phyloP scores from a whole-genome alignment of 2,797 vertebrate genomes.

The Garrulus glandarius region DNA sequence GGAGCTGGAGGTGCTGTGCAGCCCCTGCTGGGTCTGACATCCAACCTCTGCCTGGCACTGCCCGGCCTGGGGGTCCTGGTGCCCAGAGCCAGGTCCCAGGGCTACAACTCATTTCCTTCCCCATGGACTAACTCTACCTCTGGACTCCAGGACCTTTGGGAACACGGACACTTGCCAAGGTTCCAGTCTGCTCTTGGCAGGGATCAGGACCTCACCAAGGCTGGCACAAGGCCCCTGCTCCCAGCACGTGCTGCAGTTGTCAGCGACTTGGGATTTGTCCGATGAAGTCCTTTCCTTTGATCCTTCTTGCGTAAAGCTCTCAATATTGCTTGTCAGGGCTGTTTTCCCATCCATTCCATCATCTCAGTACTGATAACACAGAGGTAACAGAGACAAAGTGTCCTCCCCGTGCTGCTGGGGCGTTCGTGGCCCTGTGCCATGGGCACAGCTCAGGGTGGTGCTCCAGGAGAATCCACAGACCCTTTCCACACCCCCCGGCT shows the following conservation, averaged over 20 bases:
- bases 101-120: rapidly evolving
- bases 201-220: background rate
- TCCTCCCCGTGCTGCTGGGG: rapidly evolving
- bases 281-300: background rate
- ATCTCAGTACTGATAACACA: background rate
- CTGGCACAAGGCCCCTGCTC: background rate
- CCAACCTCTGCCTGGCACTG: background rate
- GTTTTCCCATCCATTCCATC: background rate
- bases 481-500: background rate
- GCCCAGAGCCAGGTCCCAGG: background rate
- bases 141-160: background rate
- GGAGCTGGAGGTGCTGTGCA: background rate
- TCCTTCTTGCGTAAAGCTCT: background rate
- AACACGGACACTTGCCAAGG: background rate
- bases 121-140: rapidly evolving
- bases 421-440: rapidly evolving
- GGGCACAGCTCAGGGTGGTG: background rate
- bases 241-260: background rate
- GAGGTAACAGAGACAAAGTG: background rate
- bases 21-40: rapidly evolving
- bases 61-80: background rate
- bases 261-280: background rate
- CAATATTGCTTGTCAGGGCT: background rate
- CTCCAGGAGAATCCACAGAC: background rate
- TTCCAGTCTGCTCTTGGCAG: rapidly evolving